Conservation (phyloP, 2,888 invertebrate species). For the Phymatocera aterrima region DNA sequence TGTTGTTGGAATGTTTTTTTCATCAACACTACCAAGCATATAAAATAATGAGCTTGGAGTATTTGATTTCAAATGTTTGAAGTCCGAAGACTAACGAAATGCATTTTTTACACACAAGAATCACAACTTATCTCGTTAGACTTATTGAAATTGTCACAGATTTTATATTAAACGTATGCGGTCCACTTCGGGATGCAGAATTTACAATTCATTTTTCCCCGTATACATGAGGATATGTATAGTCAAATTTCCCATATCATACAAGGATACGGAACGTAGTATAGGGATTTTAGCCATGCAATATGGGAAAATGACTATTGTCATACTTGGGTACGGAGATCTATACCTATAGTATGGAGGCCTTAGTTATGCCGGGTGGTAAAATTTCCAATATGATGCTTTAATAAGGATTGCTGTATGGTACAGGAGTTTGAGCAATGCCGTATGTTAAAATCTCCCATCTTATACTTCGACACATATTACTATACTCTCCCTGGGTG, state of each 20-base stretch:
- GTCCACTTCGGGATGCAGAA: neutral
- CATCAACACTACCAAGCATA: no score
- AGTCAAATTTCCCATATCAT: neutral
- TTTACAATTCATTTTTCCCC: neutral
- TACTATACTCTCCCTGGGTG: neutral
- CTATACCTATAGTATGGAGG: no score
- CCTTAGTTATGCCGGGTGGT: no score
- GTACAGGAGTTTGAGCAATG: neutral
- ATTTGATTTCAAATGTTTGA: no score
- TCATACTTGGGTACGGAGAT: neutral
- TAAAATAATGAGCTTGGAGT: no score
- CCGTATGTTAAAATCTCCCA: neutral
- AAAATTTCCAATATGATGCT: no score
- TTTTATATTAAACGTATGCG: neutral
- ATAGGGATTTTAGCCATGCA: conserved; percentile 1
- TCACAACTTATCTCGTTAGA: neutral
- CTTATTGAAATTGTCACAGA: neutral
- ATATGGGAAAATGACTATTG: neutral
- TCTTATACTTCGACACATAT: neutral
- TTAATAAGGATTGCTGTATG: no score
- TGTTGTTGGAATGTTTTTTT: no score
- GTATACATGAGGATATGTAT: neutral
- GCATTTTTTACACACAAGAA: no score
- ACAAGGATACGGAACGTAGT: neutral
- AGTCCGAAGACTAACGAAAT: no score